Base-by-base conservation (phyloP, 1,140 invertebrate species). In the Vollenhovia emeryi region DNA sequence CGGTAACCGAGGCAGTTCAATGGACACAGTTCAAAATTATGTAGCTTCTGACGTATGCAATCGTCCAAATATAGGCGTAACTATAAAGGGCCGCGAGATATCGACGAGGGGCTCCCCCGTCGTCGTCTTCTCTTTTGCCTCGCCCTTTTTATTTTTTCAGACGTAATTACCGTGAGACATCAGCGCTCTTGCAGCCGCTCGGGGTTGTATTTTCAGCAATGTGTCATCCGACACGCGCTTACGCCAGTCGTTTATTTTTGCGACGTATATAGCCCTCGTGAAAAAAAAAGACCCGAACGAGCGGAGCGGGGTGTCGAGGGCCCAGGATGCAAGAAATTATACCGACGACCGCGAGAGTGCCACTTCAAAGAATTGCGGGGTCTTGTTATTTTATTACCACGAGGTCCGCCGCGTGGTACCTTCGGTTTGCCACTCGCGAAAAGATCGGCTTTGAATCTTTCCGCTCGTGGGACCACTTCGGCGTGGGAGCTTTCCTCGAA, bases 201-300 rank as follows among this genome's bases (percentile, higher is more conserved):
- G 60, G 30, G 87, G 69, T 89, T 82, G 84, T 93, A 92, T 93
- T 93, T 93, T 89, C 88, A 92, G 91, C 87, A 89, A 91, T 88
- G 89, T 90, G 88, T 91, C 91, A 90, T 78, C 84, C 88, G 75
- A 84, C 84, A 87, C 87, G 82, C 60, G 88, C 64, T 85, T 84
- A 86, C 86, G 85, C 84, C 71, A 66, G 45, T 45, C 85, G 89
- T 93, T 93, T 93, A 93, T 93, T 93, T 93, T 91, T 86, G 89
- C 86, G 73, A 84, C 78, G 69, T 62, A 75, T 84, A 82, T 85
- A 64, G 84, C 40, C 15, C 52, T 50, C 43, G 57, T 57, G 30
- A 80, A 71, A 82, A 45, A 78, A 50, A 74, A 68, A 66, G 27
- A 57, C 36, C 50, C 69, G 84, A 80, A 52, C 50, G 64, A 52